A percentile compares a stretch with the other conserved stretches of the same genome.
Evolutionary conservation across 2,888 invertebrate species (phyloP).

Genomic region (Cephus runcator): DNA sequence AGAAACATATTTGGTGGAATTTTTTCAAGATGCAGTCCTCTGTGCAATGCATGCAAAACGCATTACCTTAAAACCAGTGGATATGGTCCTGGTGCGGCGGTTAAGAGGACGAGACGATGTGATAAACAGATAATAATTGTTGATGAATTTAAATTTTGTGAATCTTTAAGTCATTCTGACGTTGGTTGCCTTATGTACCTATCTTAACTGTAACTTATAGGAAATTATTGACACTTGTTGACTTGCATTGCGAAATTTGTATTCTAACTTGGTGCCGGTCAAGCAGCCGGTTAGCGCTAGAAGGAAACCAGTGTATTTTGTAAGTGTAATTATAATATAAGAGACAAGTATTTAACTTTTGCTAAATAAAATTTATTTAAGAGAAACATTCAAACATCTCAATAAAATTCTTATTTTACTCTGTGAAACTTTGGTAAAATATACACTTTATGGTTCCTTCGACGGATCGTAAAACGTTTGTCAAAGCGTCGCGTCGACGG

Average conservation of each 20-base stretch:
- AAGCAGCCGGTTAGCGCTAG: background rate
- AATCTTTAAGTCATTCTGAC: background rate
- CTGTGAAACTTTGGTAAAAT: constrained; percentile 56
- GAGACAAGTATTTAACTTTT: background rate
- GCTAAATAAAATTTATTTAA: constrained; percentile 44
- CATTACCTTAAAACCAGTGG: constrained; percentile 65
- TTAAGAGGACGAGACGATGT: constrained; percentile 63
- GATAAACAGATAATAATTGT: constrained; percentile 43
- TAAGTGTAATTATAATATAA: background rate
- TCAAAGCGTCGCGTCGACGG: background rate
- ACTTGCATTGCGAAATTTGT: background rate
- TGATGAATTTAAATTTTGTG: background rate
- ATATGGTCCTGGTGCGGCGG: constrained; percentile 64
- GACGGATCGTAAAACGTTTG: constrained; percentile 27
- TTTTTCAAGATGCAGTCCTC: constrained; percentile 66
- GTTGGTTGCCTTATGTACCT: background rate
- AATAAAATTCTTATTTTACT: constrained; percentile 44
- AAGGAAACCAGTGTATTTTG: background rate
- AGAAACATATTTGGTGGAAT: constrained; percentile 67
- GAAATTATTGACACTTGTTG: background rate
- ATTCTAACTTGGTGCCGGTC: background rate
- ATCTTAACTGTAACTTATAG: background rate
- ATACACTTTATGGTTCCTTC: constrained; percentile 37
- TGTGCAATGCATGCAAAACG: constrained; percentile 65
- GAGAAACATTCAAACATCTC: constrained; percentile 38